A percentile compares a stretch with the other conserved stretches of the same genome.
Conservation (phyloP, 2,113 vertebrate species). For the Oceanodroma tethys region DNA sequence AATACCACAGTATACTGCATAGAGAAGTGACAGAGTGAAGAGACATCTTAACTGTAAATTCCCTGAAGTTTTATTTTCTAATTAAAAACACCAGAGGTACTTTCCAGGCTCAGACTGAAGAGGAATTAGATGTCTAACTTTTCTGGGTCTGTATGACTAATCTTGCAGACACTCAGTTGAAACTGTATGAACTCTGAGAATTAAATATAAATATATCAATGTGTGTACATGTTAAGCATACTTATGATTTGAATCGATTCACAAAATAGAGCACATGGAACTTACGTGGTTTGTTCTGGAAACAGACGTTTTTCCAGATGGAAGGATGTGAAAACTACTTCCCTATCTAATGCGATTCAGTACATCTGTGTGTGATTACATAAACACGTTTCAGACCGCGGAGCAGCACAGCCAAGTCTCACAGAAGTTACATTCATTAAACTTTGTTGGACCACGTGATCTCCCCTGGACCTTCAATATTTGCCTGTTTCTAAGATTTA, state of each 20-base stretch:
- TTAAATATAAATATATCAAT: not conserved
- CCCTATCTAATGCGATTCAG: not conserved
- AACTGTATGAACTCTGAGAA: not conserved
- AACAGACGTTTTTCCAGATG: constrained; percentile 27
- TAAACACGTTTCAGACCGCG: not conserved
- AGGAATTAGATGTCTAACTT: constrained; percentile 25
- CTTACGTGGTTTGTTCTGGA: not conserved
- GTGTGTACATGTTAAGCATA: not conserved
- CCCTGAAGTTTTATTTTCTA: not conserved
- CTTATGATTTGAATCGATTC: not conserved
- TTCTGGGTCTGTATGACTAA: constrained; percentile 3
- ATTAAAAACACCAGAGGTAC: constrained; percentile 3
- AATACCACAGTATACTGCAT: not conserved
- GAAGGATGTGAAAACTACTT: constrained; percentile 25
- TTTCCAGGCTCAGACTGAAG: constrained; percentile 8
- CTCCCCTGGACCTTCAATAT: not conserved
- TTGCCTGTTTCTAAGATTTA: not conserved
- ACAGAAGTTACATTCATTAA: constrained; percentile 41
- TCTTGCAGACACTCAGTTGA: not conserved
- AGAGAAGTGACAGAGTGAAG: not conserved
- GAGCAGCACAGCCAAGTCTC: not conserved
- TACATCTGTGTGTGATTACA: constrained; percentile 51
- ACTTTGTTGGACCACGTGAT: not conserved
- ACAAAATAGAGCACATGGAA: not conserved
- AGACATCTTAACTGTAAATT: not conserved